phyloP scores from a whole-genome alignment of 2,797 vertebrate species.

The Phaenicophaeus curvirostris region DNA sequence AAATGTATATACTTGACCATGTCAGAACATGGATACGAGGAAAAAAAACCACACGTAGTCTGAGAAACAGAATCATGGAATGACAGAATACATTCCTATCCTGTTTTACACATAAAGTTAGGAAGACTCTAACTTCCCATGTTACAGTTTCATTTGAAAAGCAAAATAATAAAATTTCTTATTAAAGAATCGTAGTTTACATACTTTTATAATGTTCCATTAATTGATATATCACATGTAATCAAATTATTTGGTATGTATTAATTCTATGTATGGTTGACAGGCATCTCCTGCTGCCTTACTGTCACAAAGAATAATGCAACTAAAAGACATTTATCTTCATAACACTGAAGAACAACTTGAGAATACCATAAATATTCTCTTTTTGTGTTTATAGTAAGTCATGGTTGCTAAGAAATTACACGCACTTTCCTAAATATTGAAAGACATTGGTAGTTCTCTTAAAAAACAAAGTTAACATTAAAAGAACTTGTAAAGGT shows the following conservation, averaged over 20 bases:
- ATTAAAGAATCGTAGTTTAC: not conserved
- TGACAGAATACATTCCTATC: not conserved
- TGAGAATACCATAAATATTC: not conserved
- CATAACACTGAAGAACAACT: not conserved
- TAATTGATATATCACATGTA: not conserved
- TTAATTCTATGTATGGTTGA: not conserved
- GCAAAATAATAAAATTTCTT: not conserved
- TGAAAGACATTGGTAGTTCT: not conserved
- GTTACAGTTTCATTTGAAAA: not conserved
- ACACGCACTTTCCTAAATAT: not conserved
- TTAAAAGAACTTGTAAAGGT: not conserved
- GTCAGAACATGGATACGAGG: not conserved
- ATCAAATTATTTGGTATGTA: not conserved
- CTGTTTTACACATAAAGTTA: not conserved
- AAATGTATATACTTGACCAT: not conserved
- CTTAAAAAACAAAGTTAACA: not conserved
- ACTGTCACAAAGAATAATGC: not conserved
- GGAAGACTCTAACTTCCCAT: not conserved
- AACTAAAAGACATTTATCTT: not conserved
- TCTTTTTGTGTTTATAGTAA: not conserved
- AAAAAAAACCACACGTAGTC: fast-evolving
- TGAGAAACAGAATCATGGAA: not conserved
- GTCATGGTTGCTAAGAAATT: not conserved
- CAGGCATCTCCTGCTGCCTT: not conserved
- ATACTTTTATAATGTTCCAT: not conserved